Conservation (phyloP, 1,140 invertebrate genomes). For the Homalodisca vitripennis region DNA sequence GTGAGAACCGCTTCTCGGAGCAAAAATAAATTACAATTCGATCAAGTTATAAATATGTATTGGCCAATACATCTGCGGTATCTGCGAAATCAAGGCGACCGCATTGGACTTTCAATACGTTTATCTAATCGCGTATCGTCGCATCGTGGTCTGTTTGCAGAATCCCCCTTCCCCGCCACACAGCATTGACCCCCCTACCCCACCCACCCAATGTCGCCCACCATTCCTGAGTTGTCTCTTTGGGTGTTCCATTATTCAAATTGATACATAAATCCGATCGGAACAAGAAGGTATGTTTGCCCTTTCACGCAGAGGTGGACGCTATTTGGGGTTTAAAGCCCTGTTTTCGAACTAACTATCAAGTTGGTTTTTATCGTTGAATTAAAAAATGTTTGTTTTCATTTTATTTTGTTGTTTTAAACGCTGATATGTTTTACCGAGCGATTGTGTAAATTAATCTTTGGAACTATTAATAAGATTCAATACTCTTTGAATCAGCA, state of each 20-base stretch:
- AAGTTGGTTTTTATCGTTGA: no score
- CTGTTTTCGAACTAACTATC: no score
- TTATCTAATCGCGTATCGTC: conserved; percentile 10
- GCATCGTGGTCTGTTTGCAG: conserved; percentile 5
- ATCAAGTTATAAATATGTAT: conserved; percentile 27
- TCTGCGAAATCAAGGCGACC: background rate
- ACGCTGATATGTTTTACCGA: no score
- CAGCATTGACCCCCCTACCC: background rate
- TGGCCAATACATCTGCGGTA: conserved; percentile 1
- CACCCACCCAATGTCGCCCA: conserved; percentile 6
- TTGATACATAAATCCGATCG: conserved; percentile 17
- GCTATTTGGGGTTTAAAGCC: no score
- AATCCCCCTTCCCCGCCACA: no score
- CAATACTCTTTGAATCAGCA: no score
- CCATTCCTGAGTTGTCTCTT: conserved; percentile 1
- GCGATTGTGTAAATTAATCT: no score
- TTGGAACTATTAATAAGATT: no score
- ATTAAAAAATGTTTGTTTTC: no score
- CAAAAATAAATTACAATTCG: conserved; percentile 4
- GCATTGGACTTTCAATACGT: background rate
- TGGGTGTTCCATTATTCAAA: conserved; percentile 14
- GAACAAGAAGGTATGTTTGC: conserved; percentile 11
- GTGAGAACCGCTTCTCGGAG: background rate
- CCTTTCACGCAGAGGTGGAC: background rate
- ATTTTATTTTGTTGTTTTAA: no score